Evolutionary conservation across 2,888 invertebrate genomes (phyloP), one percentile per base, ranked within the genome.

Genomic region (Latrodectus hesperus): DNA sequence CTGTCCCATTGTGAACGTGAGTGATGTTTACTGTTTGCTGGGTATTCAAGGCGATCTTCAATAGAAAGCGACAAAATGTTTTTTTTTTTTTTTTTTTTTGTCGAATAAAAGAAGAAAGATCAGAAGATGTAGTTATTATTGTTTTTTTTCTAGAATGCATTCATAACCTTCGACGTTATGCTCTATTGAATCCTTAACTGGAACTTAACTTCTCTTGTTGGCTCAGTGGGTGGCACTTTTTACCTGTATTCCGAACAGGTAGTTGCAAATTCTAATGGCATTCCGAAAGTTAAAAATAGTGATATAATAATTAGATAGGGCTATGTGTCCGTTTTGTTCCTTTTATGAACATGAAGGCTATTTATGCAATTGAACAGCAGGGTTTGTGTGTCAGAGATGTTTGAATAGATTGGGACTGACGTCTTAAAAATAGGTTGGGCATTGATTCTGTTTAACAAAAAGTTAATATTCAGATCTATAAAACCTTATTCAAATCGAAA

Each of bases 151-250:
- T 6, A 60, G 60, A 60, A 60, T 16, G 60, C 12, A 60, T n/a
- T 4, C 12, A 11, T 14, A 60, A 60, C 60, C 60, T 60, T 60
- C 60, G 60, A 12, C 65, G 76, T 51, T 76, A 49, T 65, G 76
- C 76, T 76, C 76, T 65, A 38, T 14, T 64, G 76, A 76, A 65
- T 76, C 65, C 22, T 65, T 10, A 65, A 76, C 65, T 76, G 38
- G 49, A n/a, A n/a, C 9, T 10, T 60, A 11, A 22, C 10, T 60
- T n/a, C 60, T 16, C 12, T 60, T n/a, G 60, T 38, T 38, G 38
- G 38, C 38, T 38, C 60, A n/a, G 60, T 16, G 60, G 60, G 60
- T 60, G 60, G 60, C 60, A n/a, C n/a, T 60, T 12, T 60, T 60
- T 11, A 16, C 6, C 60, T 6, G 38, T 60, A 60, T 60, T 60